Conservation (phyloP, 2,888 invertebrate species). For the Nomada lathburiana region DNA sequence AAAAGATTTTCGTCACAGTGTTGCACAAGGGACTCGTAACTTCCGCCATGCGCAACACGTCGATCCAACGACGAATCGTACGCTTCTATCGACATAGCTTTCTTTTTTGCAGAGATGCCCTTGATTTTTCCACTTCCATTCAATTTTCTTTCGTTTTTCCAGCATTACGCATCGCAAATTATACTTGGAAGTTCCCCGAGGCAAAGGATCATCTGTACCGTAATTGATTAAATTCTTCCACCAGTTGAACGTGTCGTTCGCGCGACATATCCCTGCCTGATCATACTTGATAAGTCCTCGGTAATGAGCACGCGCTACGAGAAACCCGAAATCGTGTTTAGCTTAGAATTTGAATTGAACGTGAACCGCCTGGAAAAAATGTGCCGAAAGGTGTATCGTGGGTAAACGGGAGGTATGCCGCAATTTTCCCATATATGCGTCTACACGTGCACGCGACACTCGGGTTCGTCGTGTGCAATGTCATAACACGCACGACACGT, state of each 20-base stretch:
- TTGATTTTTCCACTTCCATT: background rate
- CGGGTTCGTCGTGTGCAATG: slow-evolving; percentile 38
- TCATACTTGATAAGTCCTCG: slow-evolving; percentile 3
- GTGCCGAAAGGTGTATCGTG: slow-evolving; percentile 1
- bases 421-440: slow-evolving; percentile 34
- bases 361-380: slow-evolving; percentile 24
- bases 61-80: background rate
- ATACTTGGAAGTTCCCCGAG: background rate
- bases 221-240: background rate
- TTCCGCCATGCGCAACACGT: slow-evolving; percentile 23
- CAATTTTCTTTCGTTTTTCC: background rate
- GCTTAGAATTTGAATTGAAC: no score
- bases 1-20: slow-evolving; percentile 31
- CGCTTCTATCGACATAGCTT: background rate
- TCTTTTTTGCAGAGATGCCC: slow-evolving; percentile 7
- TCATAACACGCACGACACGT: slow-evolving; percentile 16
- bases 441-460: background rate
- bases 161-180: background rate
- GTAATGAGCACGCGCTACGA: slow-evolving; percentile 13
- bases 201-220: background rate
- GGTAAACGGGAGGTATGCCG: background rate
- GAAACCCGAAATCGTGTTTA: slow-evolving; percentile 8
- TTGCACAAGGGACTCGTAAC: slow-evolving; percentile 50
- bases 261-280: background rate
- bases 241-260: slow-evolving; percentile 1